A percentile compares a stretch with the other conserved stretches of the same genome.
phyloP scores from a whole-genome alignment of 1,140 invertebrate genomes.

The Drosophila watanabei region DNA sequence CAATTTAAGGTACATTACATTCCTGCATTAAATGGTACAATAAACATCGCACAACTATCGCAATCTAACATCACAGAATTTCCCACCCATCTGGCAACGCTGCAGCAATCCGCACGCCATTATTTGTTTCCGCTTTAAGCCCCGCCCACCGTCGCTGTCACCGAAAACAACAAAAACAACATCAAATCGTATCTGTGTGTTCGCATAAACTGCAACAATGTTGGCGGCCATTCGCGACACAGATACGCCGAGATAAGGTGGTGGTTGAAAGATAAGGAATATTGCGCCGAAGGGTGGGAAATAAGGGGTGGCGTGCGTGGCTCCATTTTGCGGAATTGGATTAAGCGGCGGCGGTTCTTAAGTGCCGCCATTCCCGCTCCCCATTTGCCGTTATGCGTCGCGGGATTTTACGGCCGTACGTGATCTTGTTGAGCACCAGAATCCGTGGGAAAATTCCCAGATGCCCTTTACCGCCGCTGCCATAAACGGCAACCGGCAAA shows the following conservation, averaged over 20 bases:
- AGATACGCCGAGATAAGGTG: constrained; percentile 20
- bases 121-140: constrained; percentile 23
- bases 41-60: background rate
- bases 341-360: constrained; percentile 69
- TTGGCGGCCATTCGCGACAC: constrained; percentile 30
- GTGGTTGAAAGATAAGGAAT: constrained; percentile 38
- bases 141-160: constrained; percentile 47
- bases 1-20: background rate
- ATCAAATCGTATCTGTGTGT: constrained; percentile 53
- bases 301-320: constrained; percentile 38
- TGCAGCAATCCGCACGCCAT: constrained; percentile 14
- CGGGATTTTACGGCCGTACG: constrained; percentile 64
- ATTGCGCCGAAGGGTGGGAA: constrained; percentile 1
- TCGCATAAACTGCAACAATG: constrained; percentile 55
- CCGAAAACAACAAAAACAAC: background rate
- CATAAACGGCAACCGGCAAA: constrained; percentile 64
- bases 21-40: background rate
- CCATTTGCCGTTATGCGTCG: constrained; percentile 53
- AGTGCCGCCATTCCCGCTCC: constrained; percentile 67
- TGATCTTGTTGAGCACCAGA: constrained; percentile 59
- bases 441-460: constrained; percentile 23
- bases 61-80: background rate
- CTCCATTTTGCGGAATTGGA: constrained; percentile 67
- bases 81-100: constrained; percentile 38
- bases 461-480: constrained; percentile 52